Evolutionary conservation across 2,888 invertebrate species (phyloP).

Genomic region (Pseudococcus jackbeardsleyi): DNA sequence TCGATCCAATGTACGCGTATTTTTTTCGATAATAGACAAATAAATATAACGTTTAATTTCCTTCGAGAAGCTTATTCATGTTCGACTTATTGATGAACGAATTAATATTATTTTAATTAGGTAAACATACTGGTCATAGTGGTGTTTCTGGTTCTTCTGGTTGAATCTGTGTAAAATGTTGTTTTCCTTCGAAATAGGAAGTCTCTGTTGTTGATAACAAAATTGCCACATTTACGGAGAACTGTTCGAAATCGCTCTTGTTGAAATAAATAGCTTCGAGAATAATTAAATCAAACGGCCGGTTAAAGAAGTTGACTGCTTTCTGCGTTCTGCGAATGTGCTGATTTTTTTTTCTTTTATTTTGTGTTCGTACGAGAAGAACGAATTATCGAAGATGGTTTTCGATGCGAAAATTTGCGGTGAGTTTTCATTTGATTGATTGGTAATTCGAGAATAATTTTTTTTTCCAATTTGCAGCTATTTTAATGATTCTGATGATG

Average conservation of each 20-base stretch:
- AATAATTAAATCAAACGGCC: background rate
- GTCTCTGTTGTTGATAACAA: background rate
- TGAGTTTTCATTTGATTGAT: background rate
- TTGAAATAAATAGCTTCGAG: background rate
- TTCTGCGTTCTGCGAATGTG: background rate
- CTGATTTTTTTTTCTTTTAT: background rate
- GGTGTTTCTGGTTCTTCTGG: background rate
- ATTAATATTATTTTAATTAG: background rate
- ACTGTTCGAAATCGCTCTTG: background rate
- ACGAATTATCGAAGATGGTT: background rate
- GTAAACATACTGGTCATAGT: background rate
- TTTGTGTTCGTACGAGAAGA: background rate
- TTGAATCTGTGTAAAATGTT: background rate
- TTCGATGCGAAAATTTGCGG: background rate
- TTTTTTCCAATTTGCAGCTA: background rate
- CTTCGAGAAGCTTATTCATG: slow-evolving; percentile 12
- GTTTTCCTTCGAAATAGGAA: background rate
- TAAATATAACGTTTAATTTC: background rate
- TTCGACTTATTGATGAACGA: background rate
- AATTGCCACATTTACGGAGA: slow-evolving; percentile 2
- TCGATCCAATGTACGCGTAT: background rate
- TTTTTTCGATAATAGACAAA: background rate
- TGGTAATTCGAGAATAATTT: background rate
- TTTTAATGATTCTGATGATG: background rate
- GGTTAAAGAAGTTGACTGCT: too few species aligned